These are phyloP conservation scores for Ypsolopha scabrella DNA, from an alignment of 2,888 invertebrate genomes.

Conservation along the genomic window DNA sequence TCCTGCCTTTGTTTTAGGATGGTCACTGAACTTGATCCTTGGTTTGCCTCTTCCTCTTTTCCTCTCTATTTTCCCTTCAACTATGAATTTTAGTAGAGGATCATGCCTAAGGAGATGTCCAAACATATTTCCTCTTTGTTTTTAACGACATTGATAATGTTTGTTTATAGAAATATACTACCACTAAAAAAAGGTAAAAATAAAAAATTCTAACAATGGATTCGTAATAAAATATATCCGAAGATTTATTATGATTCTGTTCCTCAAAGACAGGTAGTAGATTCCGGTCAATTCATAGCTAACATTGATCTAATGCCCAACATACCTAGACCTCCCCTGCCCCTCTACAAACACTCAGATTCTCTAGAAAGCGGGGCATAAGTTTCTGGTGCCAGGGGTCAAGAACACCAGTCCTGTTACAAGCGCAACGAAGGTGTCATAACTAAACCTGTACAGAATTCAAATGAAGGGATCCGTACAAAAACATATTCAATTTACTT, in stretches of 20 bases:
- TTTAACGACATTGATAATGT: too few relatives aligned
- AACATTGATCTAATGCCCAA: not conserved
- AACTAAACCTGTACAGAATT: conserved; percentile 35
- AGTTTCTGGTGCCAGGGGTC: not conserved
- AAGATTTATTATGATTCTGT: not conserved
- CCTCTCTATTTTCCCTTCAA: too few relatives aligned
- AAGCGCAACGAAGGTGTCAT: conserved; percentile 17
- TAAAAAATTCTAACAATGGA: too few relatives aligned
- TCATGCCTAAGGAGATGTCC: too few relatives aligned
- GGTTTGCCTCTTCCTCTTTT: too few relatives aligned
- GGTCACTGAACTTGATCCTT: too few relatives aligned
- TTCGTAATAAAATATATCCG: too few relatives aligned
- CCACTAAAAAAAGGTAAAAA: too few relatives aligned
- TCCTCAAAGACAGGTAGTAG: not conserved
- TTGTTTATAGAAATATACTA: too few relatives aligned
- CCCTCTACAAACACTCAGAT: not conserved
- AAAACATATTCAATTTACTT: conserved; percentile 31
- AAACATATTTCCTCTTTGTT: too few relatives aligned
- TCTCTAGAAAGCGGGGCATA: not conserved
- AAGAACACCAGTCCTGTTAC: not conserved
- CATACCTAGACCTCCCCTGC: not conserved
- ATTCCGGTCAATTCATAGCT: not conserved
- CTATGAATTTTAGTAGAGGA: too few relatives aligned
- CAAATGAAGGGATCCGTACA: conserved; percentile 29
- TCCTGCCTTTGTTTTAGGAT: too few relatives aligned